A percentile compares a stretch with the other conserved stretches of the same genome.
Conservation (phyloP, 1,140 invertebrate genomes). For the Bombyx mori region DNA sequence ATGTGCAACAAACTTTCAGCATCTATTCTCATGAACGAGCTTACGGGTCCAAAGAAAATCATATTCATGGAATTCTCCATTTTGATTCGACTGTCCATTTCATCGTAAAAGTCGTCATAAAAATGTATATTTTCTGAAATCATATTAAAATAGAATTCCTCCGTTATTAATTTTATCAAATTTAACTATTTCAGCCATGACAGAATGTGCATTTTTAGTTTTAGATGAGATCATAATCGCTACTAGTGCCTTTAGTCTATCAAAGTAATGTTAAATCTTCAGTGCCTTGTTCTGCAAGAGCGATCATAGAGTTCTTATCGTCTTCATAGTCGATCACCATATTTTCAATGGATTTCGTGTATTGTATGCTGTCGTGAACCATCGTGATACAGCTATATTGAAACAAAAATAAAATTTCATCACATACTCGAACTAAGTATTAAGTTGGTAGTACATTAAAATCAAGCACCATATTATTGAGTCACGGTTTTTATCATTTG, state of each 20-base stretch:
- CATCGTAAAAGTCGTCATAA: constrained; percentile 53
- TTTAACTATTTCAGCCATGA: too few species aligned
- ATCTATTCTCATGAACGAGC: constrained; percentile 48
- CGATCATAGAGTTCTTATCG: constrained; percentile 58
- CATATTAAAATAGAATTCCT: constrained; percentile 1
- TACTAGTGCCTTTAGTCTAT: too few species aligned
- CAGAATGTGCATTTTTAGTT: too few species aligned
- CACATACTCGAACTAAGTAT: neutral
- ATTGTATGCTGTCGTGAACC: neutral
- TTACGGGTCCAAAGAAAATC: constrained; percentile 51
- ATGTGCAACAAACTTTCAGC: constrained; percentile 52
- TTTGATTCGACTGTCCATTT: constrained; percentile 41
- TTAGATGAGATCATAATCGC: too few species aligned
- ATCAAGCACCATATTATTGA: too few species aligned
- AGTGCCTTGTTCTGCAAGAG: constrained; percentile 36
- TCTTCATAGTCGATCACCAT: constrained; percentile 46
- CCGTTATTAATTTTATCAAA: too few species aligned
- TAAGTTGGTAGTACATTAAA: too few species aligned
- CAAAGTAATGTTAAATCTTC: too few species aligned
- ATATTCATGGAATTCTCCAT: constrained; percentile 51
- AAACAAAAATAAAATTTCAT: neutral
- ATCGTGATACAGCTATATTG: neutral
- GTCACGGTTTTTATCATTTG: too few species aligned
- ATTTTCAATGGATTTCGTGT: constrained; percentile 48
- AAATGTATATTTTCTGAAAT: constrained; percentile 16